Evolutionary conservation across 1,140 invertebrate species (phyloP), one percentile per base, ranked within the genome.

Genomic region (Helicoverpa zea): DNA sequence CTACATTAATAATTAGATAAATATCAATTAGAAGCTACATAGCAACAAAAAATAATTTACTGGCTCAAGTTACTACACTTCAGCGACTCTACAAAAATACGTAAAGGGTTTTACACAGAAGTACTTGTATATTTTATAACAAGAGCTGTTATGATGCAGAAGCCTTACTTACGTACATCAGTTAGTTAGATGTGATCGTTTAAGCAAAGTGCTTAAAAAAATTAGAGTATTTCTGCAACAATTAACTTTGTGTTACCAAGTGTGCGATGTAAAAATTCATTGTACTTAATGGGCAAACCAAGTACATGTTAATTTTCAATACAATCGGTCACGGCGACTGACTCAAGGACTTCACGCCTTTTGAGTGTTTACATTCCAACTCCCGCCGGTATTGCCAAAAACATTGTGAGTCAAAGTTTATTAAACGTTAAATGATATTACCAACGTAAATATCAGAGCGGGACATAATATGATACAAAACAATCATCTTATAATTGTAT

Each of bases 281-380:
- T 82, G 82, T 81, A n/a, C n/a, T n/a, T n/a, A 80, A 63, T 75
- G 58, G 81, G 30, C 75, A 80, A 64, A 79, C 73, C 81, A 80
- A 79, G 64, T 84, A 84, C 81, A 81, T 85, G 82, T 85, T 86
- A 86, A 87, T 84, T 88, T 86, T 81, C 80, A 87, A 84, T 84
- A 83, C 81, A 82, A 88, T 90, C 84, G 80, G 86, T 84, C 84
- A 88, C 81, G 83, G 80, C 68, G 68, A 52, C 29, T 73, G 75
- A 85, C 80, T 83, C 87, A 84, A 87, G 84, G 81, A 85, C 84
- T 88, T 86, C 77, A 86, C 74, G 87, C 82, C 83, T 84, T 81
- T 87, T 81, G 76, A 83, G 84, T 90, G 84, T 90, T 90, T 88
- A 87, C 83, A 86, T 84, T 86, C 81, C 82, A 76, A 86, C 77